These are phyloP conservation scores for Platorchestia sp. DNA, from an alignment of 1,140 invertebrate genomes.

Conservation along the genomic window DNA sequence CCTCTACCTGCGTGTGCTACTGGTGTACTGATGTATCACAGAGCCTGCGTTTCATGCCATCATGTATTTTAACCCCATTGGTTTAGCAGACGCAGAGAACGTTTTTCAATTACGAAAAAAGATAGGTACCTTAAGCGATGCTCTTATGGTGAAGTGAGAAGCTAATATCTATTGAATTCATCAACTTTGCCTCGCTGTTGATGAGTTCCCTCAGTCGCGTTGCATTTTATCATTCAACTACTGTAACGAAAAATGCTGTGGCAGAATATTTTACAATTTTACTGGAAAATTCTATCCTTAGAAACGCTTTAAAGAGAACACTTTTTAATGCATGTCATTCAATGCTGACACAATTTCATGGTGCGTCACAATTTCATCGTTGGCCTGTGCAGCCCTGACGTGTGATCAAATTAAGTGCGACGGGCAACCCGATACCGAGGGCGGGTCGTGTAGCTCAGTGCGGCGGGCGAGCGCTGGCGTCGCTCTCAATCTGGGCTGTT, in stretches of 20 bases:
- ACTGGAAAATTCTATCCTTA: not conserved
- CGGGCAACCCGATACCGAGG: not conserved
- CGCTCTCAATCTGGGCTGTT: not conserved
- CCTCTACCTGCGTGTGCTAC: not conserved
- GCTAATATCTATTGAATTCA: not conserved
- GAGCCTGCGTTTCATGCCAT: no score
- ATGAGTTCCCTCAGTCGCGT: not conserved
- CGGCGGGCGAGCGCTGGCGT: no score
- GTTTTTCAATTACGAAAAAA: no score
- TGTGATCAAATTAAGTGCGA: not conserved
- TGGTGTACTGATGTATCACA: not conserved
- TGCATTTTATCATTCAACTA: not conserved
- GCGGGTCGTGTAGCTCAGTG: not conserved
- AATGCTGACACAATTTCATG: not conserved
- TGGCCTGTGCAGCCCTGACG: not conserved
- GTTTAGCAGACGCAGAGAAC: no score
- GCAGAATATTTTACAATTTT: no score
- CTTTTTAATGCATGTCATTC: not conserved
- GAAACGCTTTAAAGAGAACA: not conserved
- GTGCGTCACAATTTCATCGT: not conserved
- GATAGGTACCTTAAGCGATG: no score
- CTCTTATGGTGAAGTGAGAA: no score
- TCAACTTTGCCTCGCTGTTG: not conserved
- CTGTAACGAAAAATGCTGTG: not conserved
- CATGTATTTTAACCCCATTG: no score